phyloP scores from a whole-genome alignment of 2,113 vertebrate species.

The Scatophagus argus region DNA sequence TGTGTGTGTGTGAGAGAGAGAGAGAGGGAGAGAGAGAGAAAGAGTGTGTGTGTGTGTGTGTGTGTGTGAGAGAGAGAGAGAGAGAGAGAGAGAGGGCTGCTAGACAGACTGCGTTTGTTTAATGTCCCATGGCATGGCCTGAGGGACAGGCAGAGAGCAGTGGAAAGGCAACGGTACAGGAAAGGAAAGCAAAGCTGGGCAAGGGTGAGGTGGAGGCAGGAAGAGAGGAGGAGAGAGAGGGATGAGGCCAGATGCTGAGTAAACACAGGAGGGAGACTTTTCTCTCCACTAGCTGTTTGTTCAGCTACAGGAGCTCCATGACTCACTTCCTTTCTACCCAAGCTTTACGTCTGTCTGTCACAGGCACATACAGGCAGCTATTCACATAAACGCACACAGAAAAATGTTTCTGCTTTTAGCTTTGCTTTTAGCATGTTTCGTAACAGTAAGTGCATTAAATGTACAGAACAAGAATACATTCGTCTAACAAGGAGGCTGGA shows the following conservation, averaged over 20 bases:
- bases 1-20: too few species aligned
- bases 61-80: slow-evolving; percentile 1
- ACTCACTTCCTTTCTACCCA: slow-evolving; percentile 47
- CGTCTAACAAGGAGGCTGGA: slow-evolving; percentile 29
- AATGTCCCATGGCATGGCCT: slow-evolving; percentile 62
- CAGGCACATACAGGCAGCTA: background rate
- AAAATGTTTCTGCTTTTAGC: slow-evolving; percentile 20
- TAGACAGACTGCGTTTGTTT: slow-evolving; percentile 62
- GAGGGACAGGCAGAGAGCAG: slow-evolving; percentile 48
- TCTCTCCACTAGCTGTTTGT: slow-evolving; percentile 40
- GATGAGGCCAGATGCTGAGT: slow-evolving; percentile 42
- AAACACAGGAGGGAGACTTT: slow-evolving; percentile 56
- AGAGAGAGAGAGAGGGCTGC: slow-evolving; percentile 17
- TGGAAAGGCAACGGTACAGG: slow-evolving; percentile 48
- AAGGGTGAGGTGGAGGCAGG: slow-evolving; percentile 58
- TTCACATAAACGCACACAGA: background rate
- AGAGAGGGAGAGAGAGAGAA: slow-evolving; percentile 10
- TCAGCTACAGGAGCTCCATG: slow-evolving; percentile 40
- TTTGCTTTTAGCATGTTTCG: slow-evolving; percentile 7
- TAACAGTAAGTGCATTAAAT: slow-evolving; percentile 11
- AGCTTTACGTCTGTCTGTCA: background rate
- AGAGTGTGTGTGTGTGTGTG: too few species aligned
- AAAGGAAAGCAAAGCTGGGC: slow-evolving; percentile 55
- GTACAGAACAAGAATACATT: slow-evolving; percentile 11
- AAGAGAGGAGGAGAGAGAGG: slow-evolving; percentile 44